Evolutionary conservation across 2,797 vertebrate species (phyloP).

Genomic region (Sebastes ruberrimus): DNA sequence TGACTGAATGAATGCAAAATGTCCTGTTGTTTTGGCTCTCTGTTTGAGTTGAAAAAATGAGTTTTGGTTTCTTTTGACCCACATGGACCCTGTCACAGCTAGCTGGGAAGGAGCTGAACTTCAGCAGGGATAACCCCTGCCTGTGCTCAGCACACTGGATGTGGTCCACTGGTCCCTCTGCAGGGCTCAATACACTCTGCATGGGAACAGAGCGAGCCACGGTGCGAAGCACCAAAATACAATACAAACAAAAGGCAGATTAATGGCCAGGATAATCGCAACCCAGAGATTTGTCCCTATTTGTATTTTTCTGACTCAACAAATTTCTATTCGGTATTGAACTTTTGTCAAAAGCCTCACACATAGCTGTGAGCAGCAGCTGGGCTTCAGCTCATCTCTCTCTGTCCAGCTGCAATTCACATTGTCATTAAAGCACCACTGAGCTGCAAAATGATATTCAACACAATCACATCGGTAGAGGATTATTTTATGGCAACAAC

Average conservation of each 20-base stretch:
- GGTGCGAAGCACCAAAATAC: constrained; percentile 41
- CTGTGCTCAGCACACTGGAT: constrained; percentile 49
- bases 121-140: constrained; percentile 30
- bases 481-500: constrained; percentile 1
- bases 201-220: constrained; percentile 24
- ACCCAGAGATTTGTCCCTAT: constrained; percentile 54
- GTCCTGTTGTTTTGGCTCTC: constrained; percentile 20
- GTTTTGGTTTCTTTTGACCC: constrained; percentile 52
- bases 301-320: constrained; percentile 59
- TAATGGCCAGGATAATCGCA: constrained; percentile 66
- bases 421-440: constrained; percentile 15
- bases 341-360: constrained; percentile 43
- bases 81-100: constrained; percentile 40
- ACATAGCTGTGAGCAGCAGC: constrained; percentile 26
- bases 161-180: constrained; percentile 48
- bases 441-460: constrained; percentile 29
- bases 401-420: constrained; percentile 16
- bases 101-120: constrained; percentile 42
- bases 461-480: not conserved
- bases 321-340: constrained; percentile 30
- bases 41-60: constrained; percentile 22
- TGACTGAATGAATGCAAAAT: constrained; percentile 31
- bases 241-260: constrained; percentile 75
- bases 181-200: constrained; percentile 45
- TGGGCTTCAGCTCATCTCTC: constrained; percentile 2